Evolutionary conservation across 1,140 invertebrate genomes (phyloP), one percentile per base, ranked within the genome.

Genomic region (Riptortus pedestris): DNA sequence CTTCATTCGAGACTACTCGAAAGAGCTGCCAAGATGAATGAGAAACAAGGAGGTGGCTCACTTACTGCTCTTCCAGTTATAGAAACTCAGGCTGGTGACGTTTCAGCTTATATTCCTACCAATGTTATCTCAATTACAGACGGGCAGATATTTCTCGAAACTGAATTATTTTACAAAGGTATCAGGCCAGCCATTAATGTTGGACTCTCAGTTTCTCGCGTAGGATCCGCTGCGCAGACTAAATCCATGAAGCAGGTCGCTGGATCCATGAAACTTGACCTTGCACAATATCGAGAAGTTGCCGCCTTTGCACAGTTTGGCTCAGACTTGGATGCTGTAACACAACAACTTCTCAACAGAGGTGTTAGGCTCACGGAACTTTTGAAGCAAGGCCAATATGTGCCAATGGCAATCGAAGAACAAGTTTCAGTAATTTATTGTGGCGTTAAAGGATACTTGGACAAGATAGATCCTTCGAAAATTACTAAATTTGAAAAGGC

Each of bases 51-150:
- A 28, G 59, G 16, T 11, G 68, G 68, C 24, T 67, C 66, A 16
- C 38, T 69, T 18, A 69, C 69, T 28, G 67, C 69, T 16, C 62
- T 69, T n/a, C 69, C 69, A 2, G 66, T 69, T 22, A 69, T 69
- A 48, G 69, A 69, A 62, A 69, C 69, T 12, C 68, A 69, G 55
- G 29, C 20, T 31, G 59, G 97, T 81, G 97, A 99, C 80, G 96
- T 99, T 77, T 99, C 96, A 52, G 97, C 97, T 66, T 99, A 99
- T 86, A 99, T 99, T 86, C 97, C 97, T 74, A 99, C 97, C 77
- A 99, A 99, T 77, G 97, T 99, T 67, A 99, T 99, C 80, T 99
- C 96, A 74, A 99, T 99, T 79, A 99, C 97, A 72, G 97, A 99
- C 72, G 97, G 97, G 69, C 97, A 99, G 79, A 99, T 99, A 79